Evolutionary conservation across 2,888 invertebrate species (phyloP).

Genomic region (Catocala sponsa): DNA sequence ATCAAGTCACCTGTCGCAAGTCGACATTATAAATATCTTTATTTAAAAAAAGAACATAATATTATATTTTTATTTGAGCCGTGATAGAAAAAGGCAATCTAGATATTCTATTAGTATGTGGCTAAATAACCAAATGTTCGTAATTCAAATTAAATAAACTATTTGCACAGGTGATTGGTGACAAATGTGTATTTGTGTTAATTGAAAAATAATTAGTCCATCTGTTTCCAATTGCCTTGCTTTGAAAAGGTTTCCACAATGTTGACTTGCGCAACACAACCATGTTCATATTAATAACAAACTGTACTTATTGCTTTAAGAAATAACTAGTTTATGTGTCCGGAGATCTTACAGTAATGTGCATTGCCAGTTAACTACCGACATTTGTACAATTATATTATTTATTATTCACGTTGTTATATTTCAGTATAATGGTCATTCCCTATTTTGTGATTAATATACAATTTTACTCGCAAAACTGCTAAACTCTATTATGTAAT

Average conservation of each 20-base stretch:
- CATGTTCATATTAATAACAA: conserved; percentile 12
- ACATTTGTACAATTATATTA: conserved; percentile 38
- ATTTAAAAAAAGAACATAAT: conserved; percentile 10
- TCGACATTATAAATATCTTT: not conserved
- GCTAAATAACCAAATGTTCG: not conserved
- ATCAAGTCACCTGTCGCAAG: conserved; percentile 32
- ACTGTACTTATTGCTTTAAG: conserved; percentile 37
- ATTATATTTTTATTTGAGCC: conserved; percentile 13
- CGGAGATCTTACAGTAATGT: conserved; percentile 31
- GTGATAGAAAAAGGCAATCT: not conserved
- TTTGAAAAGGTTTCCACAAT: conserved; percentile 5
- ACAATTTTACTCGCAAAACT: conserved; percentile 37
- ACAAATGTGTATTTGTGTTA: conserved; percentile 9
- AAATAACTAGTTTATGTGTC: conserved; percentile 32
- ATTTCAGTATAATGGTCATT: conserved; percentile 30
- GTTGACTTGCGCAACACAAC: conserved; percentile 18
- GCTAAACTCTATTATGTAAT: conserved; percentile 22
- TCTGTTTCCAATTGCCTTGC: not conserved
- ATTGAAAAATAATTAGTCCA: conserved; percentile 5
- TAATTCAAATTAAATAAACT: conserved; percentile 8
- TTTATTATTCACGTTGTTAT: conserved; percentile 23
- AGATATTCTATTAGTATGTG: conserved; percentile 1
- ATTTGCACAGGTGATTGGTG: conserved; percentile 33
- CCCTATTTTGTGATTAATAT: conserved; percentile 32
- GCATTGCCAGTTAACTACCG: conserved; percentile 36